phyloP scores from a whole-genome alignment of 2,888 invertebrate species.

The Heliconius erato region DNA sequence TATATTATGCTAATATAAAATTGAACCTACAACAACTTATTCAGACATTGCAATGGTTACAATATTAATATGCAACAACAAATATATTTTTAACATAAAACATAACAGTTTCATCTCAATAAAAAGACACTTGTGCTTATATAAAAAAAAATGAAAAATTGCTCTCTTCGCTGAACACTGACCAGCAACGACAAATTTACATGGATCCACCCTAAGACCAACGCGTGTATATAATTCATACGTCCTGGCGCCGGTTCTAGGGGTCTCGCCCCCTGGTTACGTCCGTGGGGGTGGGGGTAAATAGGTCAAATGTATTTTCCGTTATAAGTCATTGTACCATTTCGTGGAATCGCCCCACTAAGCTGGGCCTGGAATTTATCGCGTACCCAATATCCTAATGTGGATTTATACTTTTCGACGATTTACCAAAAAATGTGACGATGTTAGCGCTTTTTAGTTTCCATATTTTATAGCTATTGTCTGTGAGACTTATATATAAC shows the following conservation, averaged over 20 bases:
- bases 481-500: background rate
- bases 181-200: slow-evolving; percentile 52
- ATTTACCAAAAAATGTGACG: slow-evolving; percentile 42
- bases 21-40: background rate
- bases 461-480: slow-evolving; percentile 3
- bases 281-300: slow-evolving; percentile 61
- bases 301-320: slow-evolving; percentile 79
- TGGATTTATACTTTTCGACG: slow-evolving; percentile 57
- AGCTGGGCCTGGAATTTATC: slow-evolving; percentile 74
- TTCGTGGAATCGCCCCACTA: slow-evolving; percentile 74
- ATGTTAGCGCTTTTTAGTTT: slow-evolving; percentile 33
- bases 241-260: slow-evolving; percentile 38
- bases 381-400: slow-evolving; percentile 63
- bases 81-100: slow-evolving; percentile 9
- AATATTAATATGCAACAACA: background rate
- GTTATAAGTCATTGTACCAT: slow-evolving; percentile 78
- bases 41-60: background rate
- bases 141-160: slow-evolving; percentile 52
- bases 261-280: slow-evolving; percentile 50
- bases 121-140: slow-evolving; percentile 39
- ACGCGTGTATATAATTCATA: slow-evolving; percentile 34
- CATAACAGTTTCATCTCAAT: slow-evolving; percentile 42
- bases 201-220: slow-evolving; percentile 51
- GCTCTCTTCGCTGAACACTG: slow-evolving; percentile 51
- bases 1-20: background rate